These are phyloP conservation scores for Dipodomys merriami DNA, from an alignment of 2,113 vertebrate genomes.

Conservation along the genomic window DNA sequence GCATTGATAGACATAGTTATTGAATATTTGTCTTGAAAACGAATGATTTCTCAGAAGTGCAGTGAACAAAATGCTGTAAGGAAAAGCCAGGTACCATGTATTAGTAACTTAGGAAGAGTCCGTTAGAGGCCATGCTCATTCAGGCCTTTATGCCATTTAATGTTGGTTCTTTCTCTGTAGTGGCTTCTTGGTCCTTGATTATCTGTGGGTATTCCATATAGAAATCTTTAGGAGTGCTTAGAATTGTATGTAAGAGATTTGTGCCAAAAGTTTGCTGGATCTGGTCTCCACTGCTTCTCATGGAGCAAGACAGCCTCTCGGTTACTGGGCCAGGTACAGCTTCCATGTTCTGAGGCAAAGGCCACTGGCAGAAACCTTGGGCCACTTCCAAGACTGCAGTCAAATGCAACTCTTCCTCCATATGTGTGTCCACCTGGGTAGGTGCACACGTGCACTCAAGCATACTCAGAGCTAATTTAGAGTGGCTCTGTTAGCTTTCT, in stretches of 20 bases:
- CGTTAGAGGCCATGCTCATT: neutral
- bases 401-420: neutral
- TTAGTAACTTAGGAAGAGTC: neutral
- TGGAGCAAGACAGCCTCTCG: too few relatives aligned
- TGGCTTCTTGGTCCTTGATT: neutral
- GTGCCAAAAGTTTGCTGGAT: neutral
- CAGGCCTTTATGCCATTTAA: neutral
- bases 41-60: neutral
- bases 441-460: neutral
- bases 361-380: neutral
- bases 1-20: neutral
- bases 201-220: neutral
- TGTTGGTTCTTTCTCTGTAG: neutral
- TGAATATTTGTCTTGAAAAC: neutral
- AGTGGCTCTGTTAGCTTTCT: neutral
- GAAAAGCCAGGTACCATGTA: neutral
- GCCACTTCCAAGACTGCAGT: neutral
- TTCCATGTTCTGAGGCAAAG: neutral
- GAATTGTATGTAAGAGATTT: neutral
- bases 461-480: neutral
- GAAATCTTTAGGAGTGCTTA: neutral
- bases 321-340: too few relatives aligned
- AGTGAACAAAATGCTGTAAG: neutral
- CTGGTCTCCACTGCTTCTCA: neutral
- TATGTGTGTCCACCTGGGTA: rapidly evolving